Evolutionary conservation across 2,888 invertebrate species (phyloP), one percentile per base, ranked within the genome.

Genomic region (Lithophane socia): DNA sequence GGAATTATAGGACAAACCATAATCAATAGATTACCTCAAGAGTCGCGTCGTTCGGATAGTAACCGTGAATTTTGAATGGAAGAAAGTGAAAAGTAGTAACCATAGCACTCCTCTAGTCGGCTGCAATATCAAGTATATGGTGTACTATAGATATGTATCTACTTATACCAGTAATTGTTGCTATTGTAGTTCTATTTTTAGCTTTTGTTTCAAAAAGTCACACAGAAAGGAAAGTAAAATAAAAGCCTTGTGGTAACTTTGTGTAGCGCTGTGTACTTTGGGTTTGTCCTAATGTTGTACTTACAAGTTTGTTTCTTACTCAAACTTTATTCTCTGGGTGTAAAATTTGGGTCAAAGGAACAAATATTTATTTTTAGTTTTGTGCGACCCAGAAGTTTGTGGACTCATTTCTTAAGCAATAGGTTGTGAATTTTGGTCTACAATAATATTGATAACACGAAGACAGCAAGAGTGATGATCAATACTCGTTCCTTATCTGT

Each of bases 241-340:
- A 69, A 61, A 63, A 68, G 8, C 49, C 47, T 66, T 66, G n/a
- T 21, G 44, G 13, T 66, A 44, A 81, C 69, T 61, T 69, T 3
- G 16, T 49, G 21, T 44, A 69, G 69, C 49, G 10, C 18, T 47
- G 72, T 56, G 44, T 80, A 66, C 75, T 69, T 80, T 47, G n/a
- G 47, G 60, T 73, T 84, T 58, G 56, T 58, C 37, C 56, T 74
- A 61, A 63, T 70, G 81, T 84, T 56, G 61, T 70, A 58, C 61
- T 74, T 66, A 61, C 65, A 52, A 81, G 37, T 84, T 80, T 69
- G 81, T 84, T 80, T 74, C 37, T 24, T 58, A 56, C 7, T 44
- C 12, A 63, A 82, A 74, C 81, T 84, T 81, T 80, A 84, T 63
- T 70, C 37, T 52, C 10, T 10, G 21, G 54, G 24, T 66, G 74